These are phyloP conservation scores for Oryzias sinensis DNA, from an alignment of 2,797 vertebrate species.

Conservation along the genomic window DNA sequence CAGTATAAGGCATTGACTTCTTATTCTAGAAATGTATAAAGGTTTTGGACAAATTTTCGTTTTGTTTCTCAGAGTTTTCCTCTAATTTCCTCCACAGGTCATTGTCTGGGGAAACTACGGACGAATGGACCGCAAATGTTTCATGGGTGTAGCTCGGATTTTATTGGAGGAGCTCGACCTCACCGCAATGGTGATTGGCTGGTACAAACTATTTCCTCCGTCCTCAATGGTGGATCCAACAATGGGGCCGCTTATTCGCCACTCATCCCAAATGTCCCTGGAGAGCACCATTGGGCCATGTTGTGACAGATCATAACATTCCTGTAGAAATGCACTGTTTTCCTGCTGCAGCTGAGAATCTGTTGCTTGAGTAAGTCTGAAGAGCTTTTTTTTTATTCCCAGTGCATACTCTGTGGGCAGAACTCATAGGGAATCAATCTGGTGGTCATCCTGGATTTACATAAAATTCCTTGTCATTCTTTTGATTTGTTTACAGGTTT, in stretches of 20 bases:
- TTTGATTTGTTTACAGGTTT: constrained; percentile 47
- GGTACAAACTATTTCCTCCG: constrained; percentile 99
- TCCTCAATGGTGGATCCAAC: constrained; percentile 98
- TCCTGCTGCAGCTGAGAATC: constrained; percentile 28
- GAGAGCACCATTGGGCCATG: constrained; percentile 97
- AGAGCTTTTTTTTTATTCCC: constrained; percentile 18
- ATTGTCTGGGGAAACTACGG: constrained; percentile 99
- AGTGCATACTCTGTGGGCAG: neutral
- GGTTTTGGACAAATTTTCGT: neutral
- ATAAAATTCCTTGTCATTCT: constrained; percentile 30
- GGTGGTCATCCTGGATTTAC: constrained; percentile 10
- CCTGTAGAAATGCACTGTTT: neutral
- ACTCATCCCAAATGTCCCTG: constrained; percentile 97
- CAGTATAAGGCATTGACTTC: too few species aligned
- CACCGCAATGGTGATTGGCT: constrained; percentile 92
- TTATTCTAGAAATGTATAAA: too few species aligned
- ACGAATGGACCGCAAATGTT: constrained; percentile 97
- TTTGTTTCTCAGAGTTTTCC: neutral
- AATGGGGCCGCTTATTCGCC: constrained; percentile 91
- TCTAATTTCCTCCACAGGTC: constrained; percentile 72
- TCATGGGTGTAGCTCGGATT: constrained; percentile 98
- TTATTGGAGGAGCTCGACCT: constrained; percentile 98
- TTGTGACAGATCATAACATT: constrained; percentile 91
- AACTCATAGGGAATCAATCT: too few species aligned
- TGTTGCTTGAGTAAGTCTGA: constrained; percentile 15